Evolutionary conservation across 2,113 vertebrate species (phyloP), one percentile per base, ranked within the genome.

Genomic region (Spilogale gracilis): DNA sequence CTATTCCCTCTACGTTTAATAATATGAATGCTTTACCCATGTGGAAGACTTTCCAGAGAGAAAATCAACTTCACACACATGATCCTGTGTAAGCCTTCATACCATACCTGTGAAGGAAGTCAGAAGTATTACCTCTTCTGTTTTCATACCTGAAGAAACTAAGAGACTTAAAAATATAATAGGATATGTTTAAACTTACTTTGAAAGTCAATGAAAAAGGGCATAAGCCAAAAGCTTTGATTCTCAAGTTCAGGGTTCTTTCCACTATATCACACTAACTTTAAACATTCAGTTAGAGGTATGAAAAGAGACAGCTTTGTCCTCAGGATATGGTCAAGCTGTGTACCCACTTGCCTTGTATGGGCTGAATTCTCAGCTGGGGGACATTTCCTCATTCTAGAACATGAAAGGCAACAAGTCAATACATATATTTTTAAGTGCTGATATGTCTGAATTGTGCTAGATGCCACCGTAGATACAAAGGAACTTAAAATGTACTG

Each of bases 101-200:
- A 25, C 5, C 20, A 63, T 17, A 54, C 38, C 32, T 71, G 4
- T 69, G 61, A 94, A 76, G 32, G 21, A 67, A 88, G 61, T 91
- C 20, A 52, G 45, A 82, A 91, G 85, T 61, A 60, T 45, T 30
- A 83, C 4, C 60, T 71, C 76, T 84, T 74, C 60, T 79, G 16
- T 85, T 90, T 90, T 85, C 65, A 84, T 38, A n/a, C 32, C 61
- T 30, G 84, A 95, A 95, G 79, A 95, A 90, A 89, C 50, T 52
- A 80, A 91, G 50, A 87, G 80, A 69, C 9, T 30, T 30, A 12
- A 20, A 67, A 38, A 50, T 71, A 78, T 17, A 83, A 90, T 25
- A 18, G 50, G 6, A 83, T 92, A 95, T 74, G 4, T 65, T 52
- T 45, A 83, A 95, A 67, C 27, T 80, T 83, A 52, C 69, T 92